These are phyloP conservation scores for Aricia artaxerxes DNA, from an alignment of 2,888 invertebrate species.

Conservation along the genomic window DNA sequence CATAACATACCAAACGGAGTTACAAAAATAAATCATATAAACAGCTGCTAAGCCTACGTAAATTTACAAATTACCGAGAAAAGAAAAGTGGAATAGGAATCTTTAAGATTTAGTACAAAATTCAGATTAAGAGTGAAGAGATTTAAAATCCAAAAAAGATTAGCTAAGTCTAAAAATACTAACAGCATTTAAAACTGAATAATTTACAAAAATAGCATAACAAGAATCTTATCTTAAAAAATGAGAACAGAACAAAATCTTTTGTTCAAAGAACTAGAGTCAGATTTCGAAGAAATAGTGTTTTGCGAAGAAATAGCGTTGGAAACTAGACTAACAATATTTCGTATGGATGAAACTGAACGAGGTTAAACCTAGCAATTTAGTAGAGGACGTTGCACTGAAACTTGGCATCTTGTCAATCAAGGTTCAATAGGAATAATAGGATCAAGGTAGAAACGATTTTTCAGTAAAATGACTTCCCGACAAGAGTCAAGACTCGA, in stretches of 20 bases:
- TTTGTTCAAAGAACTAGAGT: too few species aligned
- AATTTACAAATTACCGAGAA: neutral
- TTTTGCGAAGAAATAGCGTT: neutral
- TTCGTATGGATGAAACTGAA: neutral
- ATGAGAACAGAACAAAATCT: neutral
- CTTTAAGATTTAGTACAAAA: neutral
- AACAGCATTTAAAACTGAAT: neutral
- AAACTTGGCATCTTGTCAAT: conserved; percentile 17
- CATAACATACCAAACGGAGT: conserved; percentile 43
- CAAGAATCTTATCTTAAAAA: too few species aligned
- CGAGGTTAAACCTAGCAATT: neutral
- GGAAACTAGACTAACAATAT: neutral
- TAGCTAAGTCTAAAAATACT: too few species aligned
- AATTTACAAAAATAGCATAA: neutral
- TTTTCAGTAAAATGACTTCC: conserved; percentile 10
- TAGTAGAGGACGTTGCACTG: conserved; percentile 14
- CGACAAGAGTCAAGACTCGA: neutral
- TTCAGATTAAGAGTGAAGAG: neutral
- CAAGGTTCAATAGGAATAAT: conserved; percentile 11
- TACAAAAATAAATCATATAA: conserved; percentile 46
- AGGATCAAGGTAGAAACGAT: conserved; percentile 7
- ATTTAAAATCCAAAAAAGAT: neutral
- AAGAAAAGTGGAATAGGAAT: neutral
- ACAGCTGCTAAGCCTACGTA: conserved; percentile 33
- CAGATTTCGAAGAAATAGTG: too few species aligned